Percentiles rank a stretch among this genome's conserved stretches.
These are phyloP conservation scores for Lypha dubia DNA, from an alignment of 2,888 invertebrate species.

Conservation along the genomic window DNA sequence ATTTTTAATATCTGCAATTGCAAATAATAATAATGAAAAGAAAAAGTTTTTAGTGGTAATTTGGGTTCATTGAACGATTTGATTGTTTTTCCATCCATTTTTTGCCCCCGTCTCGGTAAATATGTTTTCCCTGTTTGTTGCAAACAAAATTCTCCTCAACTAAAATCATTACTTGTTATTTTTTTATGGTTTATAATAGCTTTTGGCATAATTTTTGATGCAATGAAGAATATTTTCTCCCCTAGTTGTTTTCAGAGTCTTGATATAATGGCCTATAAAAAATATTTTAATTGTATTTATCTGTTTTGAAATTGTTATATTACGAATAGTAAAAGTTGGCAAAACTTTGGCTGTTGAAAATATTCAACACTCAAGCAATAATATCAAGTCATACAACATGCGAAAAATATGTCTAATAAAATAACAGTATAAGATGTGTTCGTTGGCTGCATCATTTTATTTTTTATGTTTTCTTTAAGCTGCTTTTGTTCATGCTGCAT, in stretches of 20 bases:
- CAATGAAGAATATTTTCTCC: conserved; percentile 17
- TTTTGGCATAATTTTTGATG: conserved; percentile 51
- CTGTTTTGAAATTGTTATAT: background rate
- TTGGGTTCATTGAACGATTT: conserved; percentile 60
- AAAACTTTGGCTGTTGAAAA: background rate
- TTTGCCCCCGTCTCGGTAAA: background rate
- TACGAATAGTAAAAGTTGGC: conserved; percentile 16
- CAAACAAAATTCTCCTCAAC: conserved; percentile 18
- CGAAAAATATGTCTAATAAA: background rate
- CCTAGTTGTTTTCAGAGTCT: background rate
- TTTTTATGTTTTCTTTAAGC: background rate
- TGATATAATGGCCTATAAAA: conserved; percentile 28
- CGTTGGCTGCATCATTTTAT: background rate
- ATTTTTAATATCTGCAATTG: conserved; percentile 34
- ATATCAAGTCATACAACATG: background rate
- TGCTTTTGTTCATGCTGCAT: conserved; percentile 5
- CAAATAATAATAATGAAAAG: conserved; percentile 15
- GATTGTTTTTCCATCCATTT: conserved; percentile 27
- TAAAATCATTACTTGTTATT: conserved; percentile 16
- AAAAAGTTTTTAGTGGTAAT: conserved; percentile 38
- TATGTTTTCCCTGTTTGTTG: background rate
- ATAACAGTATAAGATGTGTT: background rate
- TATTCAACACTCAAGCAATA: background rate
- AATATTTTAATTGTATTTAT: conserved; percentile 18
- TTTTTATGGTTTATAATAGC: conserved; percentile 30